Percentiles rank a stretch among this genome's conserved stretches.
These are phyloP conservation scores for Apantesis nais DNA, from an alignment of 2,888 invertebrate genomes.

Conservation along the genomic window DNA sequence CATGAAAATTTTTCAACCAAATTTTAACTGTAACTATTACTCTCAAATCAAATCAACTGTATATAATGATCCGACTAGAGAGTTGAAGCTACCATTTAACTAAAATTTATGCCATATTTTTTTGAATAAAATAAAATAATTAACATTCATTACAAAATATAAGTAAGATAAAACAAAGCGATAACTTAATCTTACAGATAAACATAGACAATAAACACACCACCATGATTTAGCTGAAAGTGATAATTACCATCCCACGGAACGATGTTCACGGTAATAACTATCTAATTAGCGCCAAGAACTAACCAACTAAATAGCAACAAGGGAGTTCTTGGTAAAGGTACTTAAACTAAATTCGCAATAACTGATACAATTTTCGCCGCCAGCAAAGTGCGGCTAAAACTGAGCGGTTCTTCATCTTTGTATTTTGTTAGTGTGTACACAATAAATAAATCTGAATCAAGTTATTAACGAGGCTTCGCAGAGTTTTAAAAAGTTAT, in stretches of 20 bases:
- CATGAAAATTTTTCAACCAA: no score
- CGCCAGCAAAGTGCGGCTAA: conserved; percentile 16
- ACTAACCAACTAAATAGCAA: conserved; percentile 24
- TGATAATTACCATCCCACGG: conserved; percentile 14
- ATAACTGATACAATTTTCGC: conserved; percentile 35
- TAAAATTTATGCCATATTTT: no score
- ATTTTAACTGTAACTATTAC: no score
- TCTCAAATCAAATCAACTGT: no score
- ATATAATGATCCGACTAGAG: neutral
- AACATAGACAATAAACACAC: neutral
- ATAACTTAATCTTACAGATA: neutral
- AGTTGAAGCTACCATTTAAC: neutral
- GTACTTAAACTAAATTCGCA: conserved; percentile 25
- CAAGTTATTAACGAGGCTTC: neutral
- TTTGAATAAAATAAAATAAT: no score
- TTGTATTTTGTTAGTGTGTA: conserved; percentile 1
- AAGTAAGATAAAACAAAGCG: neutral
- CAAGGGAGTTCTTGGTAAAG: conserved; percentile 14
- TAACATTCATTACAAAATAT: no score
- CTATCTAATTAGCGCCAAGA: conserved; percentile 35
- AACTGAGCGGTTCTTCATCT: conserved; percentile 17
- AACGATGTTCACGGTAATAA: conserved; percentile 32
- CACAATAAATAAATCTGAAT: neutral
- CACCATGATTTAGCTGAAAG: conserved; percentile 2
- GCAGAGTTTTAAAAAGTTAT: neutral